phyloP scores from a whole-genome alignment of 2,113 vertebrate species.

The Electrona antarctica region DNA sequence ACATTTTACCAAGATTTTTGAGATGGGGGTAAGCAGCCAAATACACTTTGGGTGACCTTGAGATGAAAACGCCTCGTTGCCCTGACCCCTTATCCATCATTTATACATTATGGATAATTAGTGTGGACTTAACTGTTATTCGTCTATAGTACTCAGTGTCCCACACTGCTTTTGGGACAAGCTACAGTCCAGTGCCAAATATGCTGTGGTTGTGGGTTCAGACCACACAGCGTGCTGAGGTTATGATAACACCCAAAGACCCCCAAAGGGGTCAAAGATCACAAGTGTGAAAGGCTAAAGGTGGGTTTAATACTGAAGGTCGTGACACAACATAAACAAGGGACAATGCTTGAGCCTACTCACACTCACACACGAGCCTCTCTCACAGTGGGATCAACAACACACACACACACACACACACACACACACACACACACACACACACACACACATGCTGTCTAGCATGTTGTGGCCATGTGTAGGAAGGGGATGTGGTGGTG shows the following conservation, averaged over 20 bases:
- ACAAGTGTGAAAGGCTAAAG: slow-evolving; percentile 43
- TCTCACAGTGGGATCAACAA: no score
- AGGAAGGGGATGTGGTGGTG: slow-evolving; percentile 37
- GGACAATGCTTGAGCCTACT: no score
- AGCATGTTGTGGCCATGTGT: slow-evolving; percentile 60
- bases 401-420: slow-evolving; percentile 7
- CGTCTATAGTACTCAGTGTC: no score
- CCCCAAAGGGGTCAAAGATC: slow-evolving; percentile 44
- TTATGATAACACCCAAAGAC: slow-evolving; percentile 19
- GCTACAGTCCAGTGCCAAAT: not conserved
- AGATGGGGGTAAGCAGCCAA: no score
- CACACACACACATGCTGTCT: not conserved
- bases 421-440: not conserved
- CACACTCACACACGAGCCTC: not conserved
- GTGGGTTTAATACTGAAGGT: slow-evolving; percentile 35
- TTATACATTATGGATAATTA: no score
- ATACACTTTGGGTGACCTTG: no score
- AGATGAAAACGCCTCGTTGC: no score
- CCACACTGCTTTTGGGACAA: not conserved
- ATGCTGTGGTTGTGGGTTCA: not conserved
- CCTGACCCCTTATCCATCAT: no score
- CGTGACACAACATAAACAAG: slow-evolving; percentile 16
- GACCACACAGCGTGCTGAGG: slow-evolving; percentile 43
- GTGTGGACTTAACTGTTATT: no score
- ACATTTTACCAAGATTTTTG: no score